Base-by-base conservation (phyloP, 2,797 vertebrate species). In the Silurus lanzhouensis region DNA sequence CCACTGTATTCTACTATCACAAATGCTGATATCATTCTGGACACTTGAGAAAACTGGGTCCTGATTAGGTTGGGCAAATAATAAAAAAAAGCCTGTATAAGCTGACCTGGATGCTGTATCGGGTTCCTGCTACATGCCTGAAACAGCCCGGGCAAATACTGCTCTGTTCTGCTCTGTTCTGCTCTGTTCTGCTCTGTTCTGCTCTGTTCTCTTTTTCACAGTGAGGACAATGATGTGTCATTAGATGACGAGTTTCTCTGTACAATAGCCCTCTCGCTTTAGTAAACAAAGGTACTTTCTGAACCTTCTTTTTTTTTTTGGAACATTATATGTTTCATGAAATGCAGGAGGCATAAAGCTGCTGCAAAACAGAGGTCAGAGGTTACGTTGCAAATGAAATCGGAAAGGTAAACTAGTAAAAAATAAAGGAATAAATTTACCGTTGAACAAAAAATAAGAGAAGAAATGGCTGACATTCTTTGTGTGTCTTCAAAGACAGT, bases 261-360 rank as follows among this genome's bases (percentile, higher is more conserved):
- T 44, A 75, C 27, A 89, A 78, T 87, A 38, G 55, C 81, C 75
- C 55, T 77, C 22, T 71, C 60, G 25, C 38, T 83, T 88, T 83
- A 78, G 71, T 83, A 85, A 88, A 88, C 88, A 89, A 86, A 84
- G 78, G 80, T n/a, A 48, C 52, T 9, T 57, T 75, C 52, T 72
- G 57, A 76, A 61, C 67, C 12, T 66, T 52, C 1, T 52, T 52
- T 44, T 25, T 44, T 25, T 70, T 70, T 55, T 61, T 63, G 46
- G 55, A 85, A 64, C 25, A 78, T 17, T 27, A 74, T 68, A 81
- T 85, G 67, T 74, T 46, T 60, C 7, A 60, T 25, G 31, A 60
- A 14, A 61, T 22, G 10, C 57, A n/a, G 27, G 31, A 61, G 10
- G 9, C 17, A 2, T 7, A 67, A 46, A 87, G 71, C 64, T 74